Evolutionary conservation across 2,113 vertebrate genomes (phyloP).

Genomic region (Bujurquina vittata): DNA sequence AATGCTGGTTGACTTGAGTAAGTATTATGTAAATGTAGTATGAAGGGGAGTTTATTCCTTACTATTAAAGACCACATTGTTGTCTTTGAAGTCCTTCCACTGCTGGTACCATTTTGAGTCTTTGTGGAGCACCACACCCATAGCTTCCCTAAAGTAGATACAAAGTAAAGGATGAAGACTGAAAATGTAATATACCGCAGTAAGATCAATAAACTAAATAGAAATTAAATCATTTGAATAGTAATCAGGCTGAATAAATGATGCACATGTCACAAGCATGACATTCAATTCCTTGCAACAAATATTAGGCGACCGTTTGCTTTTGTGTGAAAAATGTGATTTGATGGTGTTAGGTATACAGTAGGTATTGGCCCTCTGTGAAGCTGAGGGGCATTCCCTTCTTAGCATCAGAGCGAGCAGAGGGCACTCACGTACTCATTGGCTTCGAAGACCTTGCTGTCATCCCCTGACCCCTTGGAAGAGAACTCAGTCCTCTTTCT

Average conservation of each 20-base stretch:
- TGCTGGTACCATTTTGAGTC: slow-evolving; percentile 98
- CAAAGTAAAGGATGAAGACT: not conserved
- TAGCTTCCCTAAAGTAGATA: slow-evolving; percentile 85
- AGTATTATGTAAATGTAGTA: not conserved
- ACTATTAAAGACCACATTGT: slow-evolving; percentile 95
- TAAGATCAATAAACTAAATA: not conserved
- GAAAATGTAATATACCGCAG: not conserved
- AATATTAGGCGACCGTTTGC: not conserved
- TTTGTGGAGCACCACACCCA: slow-evolving; percentile 94
- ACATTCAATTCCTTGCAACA: not conserved
- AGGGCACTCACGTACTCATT: slow-evolving; percentile 86
- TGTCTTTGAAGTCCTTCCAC: slow-evolving; percentile 99
- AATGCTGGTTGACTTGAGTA: not conserved
- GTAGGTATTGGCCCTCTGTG: not conserved
- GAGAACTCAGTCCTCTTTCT: slow-evolving; percentile 92
- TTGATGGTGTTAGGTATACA: not conserved
- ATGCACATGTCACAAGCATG: too few species aligned
- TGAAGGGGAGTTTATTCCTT: slow-evolving; percentile 62
- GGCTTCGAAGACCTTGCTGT: slow-evolving; percentile 87
- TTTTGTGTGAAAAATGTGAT: not conserved
- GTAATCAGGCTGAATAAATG: not conserved
- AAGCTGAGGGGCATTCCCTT: not conserved
- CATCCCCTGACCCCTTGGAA: slow-evolving; percentile 79
- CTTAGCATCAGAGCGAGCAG: not conserved
- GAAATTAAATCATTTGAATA: not conserved